Evolutionary conservation across 92 coral and sea anemone genomes (phyloP).

Genomic region (Virgularia gustaviana): DNA sequence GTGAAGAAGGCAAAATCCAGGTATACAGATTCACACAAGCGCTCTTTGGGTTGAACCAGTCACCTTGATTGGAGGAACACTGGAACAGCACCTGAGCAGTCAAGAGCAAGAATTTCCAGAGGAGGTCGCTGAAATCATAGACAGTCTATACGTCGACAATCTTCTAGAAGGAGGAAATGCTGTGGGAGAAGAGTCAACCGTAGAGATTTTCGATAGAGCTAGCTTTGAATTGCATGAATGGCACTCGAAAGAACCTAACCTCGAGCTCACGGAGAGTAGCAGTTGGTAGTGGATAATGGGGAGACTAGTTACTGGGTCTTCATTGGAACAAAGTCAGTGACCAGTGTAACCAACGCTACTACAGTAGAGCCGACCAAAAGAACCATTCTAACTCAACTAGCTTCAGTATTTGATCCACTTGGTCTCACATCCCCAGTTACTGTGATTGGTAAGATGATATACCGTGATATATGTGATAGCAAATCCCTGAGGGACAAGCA

Average conservation of each 20-base stretch:
- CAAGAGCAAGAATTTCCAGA: neutral
- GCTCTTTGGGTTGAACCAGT: constrained; percentile 25
- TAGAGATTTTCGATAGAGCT: neutral
- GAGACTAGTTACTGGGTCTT: constrained; percentile 1
- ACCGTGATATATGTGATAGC: neutral
- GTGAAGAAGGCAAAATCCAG: neutral
- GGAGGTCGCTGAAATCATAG: neutral
- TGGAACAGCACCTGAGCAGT: neutral
- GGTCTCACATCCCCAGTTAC: neutral
- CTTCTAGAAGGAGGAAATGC: neutral
- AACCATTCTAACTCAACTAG: neutral
- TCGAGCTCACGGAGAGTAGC: neutral
- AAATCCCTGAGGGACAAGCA: neutral
- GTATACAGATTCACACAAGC: constrained; percentile 23
- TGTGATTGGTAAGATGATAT: neutral
- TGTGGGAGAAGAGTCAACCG: neutral
- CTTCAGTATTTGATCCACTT: neutral
- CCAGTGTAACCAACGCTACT: too few relatives aligned
- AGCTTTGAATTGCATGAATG: neutral
- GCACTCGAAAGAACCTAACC: neutral
- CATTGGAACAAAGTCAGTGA: too few relatives aligned
- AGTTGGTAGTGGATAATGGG: neutral
- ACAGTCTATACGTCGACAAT: constrained; percentile 9
- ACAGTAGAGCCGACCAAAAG: neutral
- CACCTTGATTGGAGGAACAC: constrained; percentile 3